Evolutionary conservation across 2,888 invertebrate genomes (phyloP), one percentile per base, ranked within the genome.

Genomic region (Onchidella celtica): DNA sequence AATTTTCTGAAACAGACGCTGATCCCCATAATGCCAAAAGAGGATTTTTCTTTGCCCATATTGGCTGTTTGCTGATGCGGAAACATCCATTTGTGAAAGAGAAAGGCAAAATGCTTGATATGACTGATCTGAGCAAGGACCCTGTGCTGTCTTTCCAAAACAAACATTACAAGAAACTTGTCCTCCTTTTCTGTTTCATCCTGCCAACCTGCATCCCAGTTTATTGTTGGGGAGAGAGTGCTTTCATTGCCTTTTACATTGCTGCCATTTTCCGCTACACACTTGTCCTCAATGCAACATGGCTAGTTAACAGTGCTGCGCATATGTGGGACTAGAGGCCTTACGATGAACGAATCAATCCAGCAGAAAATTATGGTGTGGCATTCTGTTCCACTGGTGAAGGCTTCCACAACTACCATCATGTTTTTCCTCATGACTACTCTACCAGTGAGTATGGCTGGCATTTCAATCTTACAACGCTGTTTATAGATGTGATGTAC

Each of bases 341-440:
- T 0, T 98, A 98, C 91, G 98, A 98, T 93, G 96, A 96, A 91
- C 85, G 88, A 70, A 94, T 98, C 89, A 96, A 95, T 92, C 97
- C 98, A 0, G 94, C 95, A 0, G 96, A 98, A 93, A 97, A 97
- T 92, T 94, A 95, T 86, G 93, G 94, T 0, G 97, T 97, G 0
- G 95, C 97, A 0, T 89, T 96, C 0, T 93, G 95, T 59, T 96
- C 96, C 0, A 87, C 91, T 14, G 93, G 94, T 83, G 88, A 94
- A 87, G 98, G 98, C 3, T 98, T 97, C 96, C 98, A 98, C 94
- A 98, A 98, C 94, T 98, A 97, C 93, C 98, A 98, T 92, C 98
- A 98, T 93, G 96, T 96, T 0, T 98, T 98, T 93, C 97, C 97
- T 0, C 97, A 97, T 96, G 98, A 98, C 93, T 98, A 98, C 95